Evolutionary conservation across 2,888 invertebrate species (phyloP).

Genomic region (Drosophila robusta): DNA sequence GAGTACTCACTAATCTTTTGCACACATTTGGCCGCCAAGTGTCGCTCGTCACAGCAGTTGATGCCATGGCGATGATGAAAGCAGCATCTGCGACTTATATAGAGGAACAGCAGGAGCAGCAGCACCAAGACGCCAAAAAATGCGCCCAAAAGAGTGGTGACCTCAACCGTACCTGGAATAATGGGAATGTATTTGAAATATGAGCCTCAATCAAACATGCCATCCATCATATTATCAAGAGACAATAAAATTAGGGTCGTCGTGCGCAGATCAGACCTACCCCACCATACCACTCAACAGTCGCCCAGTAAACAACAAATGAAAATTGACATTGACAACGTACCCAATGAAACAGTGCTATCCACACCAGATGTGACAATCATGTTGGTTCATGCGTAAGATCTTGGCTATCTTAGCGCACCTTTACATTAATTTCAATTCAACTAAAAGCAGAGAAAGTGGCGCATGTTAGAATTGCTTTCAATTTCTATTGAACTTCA

Average conservation of each 20-base stretch:
- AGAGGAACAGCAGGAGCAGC: slow-evolving; percentile 93
- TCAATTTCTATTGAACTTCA: slow-evolving; percentile 39
- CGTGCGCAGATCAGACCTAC: slow-evolving; percentile 8
- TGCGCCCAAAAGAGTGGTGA: slow-evolving; percentile 94
- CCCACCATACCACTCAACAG: neutral
- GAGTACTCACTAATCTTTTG: slow-evolving; percentile 84
- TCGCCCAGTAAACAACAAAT: slow-evolving; percentile 30
- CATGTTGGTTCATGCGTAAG: slow-evolving; percentile 80
- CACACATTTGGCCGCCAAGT: slow-evolving; percentile 84
- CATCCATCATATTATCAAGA: slow-evolving; percentile 1
- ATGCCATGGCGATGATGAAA: slow-evolving; percentile 88
- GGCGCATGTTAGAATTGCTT: slow-evolving; percentile 21
- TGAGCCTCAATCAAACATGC: neutral
- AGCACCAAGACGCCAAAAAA: slow-evolving; percentile 93
- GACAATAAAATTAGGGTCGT: neutral
- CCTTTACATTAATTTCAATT: slow-evolving; percentile 17
- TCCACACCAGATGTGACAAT: slow-evolving; percentile 85
- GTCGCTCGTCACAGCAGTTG: slow-evolving; percentile 88
- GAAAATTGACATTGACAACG: slow-evolving; percentile 53
- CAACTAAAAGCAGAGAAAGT: slow-evolving; percentile 6
- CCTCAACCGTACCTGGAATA: slow-evolving; percentile 88
- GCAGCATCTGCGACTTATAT: slow-evolving; percentile 92
- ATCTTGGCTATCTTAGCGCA: slow-evolving; percentile 26
- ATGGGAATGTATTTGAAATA: neutral
- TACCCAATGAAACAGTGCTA: slow-evolving; percentile 84